Evolutionary conservation across 2,113 vertebrate species (phyloP).

Genomic region (Malurus elegans): DNA sequence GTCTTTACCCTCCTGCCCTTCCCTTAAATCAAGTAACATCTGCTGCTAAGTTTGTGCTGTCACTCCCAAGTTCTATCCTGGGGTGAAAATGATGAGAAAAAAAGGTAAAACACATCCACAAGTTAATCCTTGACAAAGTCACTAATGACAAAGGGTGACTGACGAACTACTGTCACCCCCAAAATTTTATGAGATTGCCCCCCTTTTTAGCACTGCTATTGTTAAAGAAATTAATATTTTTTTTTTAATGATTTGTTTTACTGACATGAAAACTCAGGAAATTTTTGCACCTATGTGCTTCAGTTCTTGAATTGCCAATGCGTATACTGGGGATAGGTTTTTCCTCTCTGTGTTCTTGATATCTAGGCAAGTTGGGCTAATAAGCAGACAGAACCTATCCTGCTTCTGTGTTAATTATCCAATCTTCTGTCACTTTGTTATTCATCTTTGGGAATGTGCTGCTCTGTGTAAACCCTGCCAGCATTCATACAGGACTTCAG

Average conservation of each 20-base stretch:
- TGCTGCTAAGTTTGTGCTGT: not conserved
- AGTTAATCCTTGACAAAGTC: not conserved
- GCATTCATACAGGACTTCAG: not conserved
- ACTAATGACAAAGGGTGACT: not conserved
- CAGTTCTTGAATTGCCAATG: not conserved
- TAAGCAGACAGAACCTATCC: not conserved
- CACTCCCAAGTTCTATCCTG: not conserved
- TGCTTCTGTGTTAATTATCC: not conserved
- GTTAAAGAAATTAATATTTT: not conserved
- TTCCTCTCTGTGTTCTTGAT: not conserved
- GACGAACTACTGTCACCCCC: not conserved
- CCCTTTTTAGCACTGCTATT: not conserved
- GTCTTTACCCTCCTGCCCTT: not conserved
- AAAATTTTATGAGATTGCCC: not conserved
- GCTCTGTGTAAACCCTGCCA: not conserved
- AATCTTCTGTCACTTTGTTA: not conserved
- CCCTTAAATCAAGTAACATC: not conserved
- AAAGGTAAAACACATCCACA: not conserved
- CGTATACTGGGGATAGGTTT: not conserved
- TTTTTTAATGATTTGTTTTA: not conserved
- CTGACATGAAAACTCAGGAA: not conserved
- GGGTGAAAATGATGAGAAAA: not conserved
- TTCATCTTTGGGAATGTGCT: not conserved
- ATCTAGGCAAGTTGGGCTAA: not conserved
- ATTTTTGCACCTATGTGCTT: not conserved